Percentiles rank a stretch among this genome's conserved stretches.
Conservation (phyloP, 2,797 vertebrate species). For the Pipistrellus kuhlii region DNA sequence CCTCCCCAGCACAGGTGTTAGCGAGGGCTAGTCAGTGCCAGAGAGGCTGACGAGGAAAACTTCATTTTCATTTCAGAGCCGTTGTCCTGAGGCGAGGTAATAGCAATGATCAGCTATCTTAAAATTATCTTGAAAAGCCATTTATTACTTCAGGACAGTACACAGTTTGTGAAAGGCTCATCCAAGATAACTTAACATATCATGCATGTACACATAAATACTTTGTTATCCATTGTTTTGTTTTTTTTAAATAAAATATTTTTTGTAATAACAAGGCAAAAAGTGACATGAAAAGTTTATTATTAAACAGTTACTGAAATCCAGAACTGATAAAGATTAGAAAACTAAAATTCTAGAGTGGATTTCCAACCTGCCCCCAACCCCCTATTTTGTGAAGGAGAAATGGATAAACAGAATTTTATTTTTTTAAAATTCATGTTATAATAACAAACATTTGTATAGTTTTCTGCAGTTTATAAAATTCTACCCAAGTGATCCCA, state of each 20-base stretch:
- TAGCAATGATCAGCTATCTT: conserved; percentile 6
- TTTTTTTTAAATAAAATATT: not conserved
- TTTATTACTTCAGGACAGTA: not conserved
- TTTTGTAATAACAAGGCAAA: not conserved
- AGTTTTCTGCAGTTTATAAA: not conserved
- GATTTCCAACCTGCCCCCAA: not conserved
- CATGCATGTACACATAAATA: not conserved
- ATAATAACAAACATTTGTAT: not conserved
- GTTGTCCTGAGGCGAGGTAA: not conserved
- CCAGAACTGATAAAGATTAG: conserved; percentile 32
- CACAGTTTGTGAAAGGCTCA: not conserved
- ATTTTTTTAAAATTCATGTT: not conserved
- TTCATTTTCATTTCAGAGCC: not conserved
- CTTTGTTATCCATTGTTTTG: not conserved
- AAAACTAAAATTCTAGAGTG: conserved; percentile 28
- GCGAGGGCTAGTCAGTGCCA: not conserved
- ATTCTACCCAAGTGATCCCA: not conserved
- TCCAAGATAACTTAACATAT: not conserved
- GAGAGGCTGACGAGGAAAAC: not conserved
- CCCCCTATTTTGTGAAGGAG: not conserved
- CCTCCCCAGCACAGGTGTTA: not conserved
- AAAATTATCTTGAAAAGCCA: not conserved
- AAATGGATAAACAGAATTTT: not conserved
- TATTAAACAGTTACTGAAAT: conserved; percentile 20
- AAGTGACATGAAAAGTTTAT: not conserved